Conservation (phyloP, 2,888 invertebrate genomes). For the Brachyopa scutellaris region DNA sequence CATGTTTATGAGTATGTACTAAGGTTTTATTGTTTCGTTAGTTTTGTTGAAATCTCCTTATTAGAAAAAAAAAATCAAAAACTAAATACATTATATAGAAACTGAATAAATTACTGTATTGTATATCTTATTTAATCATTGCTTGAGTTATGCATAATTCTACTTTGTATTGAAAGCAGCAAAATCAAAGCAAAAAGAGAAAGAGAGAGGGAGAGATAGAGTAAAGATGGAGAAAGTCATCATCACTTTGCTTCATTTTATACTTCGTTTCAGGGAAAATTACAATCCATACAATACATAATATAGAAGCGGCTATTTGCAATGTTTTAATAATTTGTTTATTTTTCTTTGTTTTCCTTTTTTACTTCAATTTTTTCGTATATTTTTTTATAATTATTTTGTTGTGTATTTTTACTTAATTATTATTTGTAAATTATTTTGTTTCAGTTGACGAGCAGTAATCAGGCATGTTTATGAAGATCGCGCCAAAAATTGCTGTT, state of each 20-base stretch:
- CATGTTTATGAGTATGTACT: conserved; percentile 25
- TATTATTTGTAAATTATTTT: conserved; percentile 72
- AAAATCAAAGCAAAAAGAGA: conserved; percentile 29
- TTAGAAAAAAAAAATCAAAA: conserved; percentile 22
- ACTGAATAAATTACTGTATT: conserved; percentile 38
- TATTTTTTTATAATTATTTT: conserved; percentile 71
- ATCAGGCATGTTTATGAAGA: conserved; percentile 69
- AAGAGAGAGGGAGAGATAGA: conserved; percentile 4
- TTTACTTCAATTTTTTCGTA: conserved; percentile 67
- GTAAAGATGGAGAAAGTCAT: conserved; percentile 29
- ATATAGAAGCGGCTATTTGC: conserved; percentile 53
- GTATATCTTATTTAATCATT: conserved; percentile 39
- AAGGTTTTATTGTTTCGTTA: conserved; percentile 47
- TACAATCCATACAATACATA: too few relatives aligned
- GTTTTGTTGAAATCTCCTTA: conserved; percentile 29
- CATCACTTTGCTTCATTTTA: conserved; percentile 24
- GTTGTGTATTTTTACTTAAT: conserved; percentile 69
- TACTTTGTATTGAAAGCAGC: conserved; percentile 45
- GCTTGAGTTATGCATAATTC: conserved; percentile 36
- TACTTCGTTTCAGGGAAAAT: conserved; percentile 43
- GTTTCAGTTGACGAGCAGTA: conserved; percentile 72
- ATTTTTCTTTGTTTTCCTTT: conserved; percentile 54
- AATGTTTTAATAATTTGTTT: conserved; percentile 67
- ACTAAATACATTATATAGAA: conserved; percentile 29
- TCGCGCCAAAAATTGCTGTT: conserved; percentile 65